These are phyloP conservation scores for Pagrus major DNA, from an alignment of 2,113 vertebrate genomes.

Conservation along the genomic window DNA sequence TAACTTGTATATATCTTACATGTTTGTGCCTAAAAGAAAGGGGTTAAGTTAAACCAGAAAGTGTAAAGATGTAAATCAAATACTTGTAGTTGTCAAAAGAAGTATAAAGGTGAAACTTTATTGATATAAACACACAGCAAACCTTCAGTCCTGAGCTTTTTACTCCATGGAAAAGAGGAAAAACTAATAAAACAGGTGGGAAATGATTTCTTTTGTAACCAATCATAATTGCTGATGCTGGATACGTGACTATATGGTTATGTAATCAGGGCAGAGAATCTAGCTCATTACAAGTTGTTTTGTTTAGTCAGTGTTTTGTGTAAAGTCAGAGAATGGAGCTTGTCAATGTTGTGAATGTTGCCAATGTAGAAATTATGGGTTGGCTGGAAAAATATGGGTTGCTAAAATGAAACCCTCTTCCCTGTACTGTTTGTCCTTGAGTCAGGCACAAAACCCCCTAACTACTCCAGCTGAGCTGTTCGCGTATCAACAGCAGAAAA, in stretches of 20 bases:
- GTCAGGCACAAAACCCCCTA: background rate
- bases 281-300: background rate
- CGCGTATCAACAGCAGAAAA: slow-evolving; percentile 9
- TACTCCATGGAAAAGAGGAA: background rate
- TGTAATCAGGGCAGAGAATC: background rate
- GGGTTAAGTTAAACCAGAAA: no score
- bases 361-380: background rate
- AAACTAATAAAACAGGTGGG: background rate
- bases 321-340: background rate
- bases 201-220: background rate
- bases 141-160: background rate
- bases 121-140: background rate
- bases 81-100: background rate
- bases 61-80: background rate
- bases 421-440: slow-evolving; percentile 17
- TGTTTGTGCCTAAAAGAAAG: background rate
- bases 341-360: background rate
- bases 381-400: background rate
- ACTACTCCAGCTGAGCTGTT: slow-evolving; percentile 8
- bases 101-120: background rate
- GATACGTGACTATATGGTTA: background rate
- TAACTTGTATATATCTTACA: no score
- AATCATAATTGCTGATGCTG: slow-evolving; percentile 4
- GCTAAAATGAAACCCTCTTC: background rate
- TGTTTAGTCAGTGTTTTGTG: background rate